A percentile compares a stretch with the other conserved stretches of the same genome.
Conservation (phyloP, 2,113 vertebrate genomes). For the Jacana jacana region DNA sequence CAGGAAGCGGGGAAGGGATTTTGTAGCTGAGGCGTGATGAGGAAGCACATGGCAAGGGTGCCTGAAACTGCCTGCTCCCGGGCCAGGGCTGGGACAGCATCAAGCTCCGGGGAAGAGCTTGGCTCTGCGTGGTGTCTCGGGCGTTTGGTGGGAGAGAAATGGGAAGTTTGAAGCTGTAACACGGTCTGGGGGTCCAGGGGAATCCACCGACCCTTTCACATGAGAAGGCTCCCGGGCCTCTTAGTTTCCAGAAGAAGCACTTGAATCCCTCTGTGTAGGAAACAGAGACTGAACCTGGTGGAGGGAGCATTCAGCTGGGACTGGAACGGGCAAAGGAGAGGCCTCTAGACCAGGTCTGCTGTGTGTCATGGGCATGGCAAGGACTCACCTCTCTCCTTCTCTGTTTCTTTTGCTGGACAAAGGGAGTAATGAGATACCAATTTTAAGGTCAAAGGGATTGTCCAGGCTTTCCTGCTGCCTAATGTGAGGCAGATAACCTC, state of each 20-base stretch:
- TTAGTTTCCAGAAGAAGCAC: not conserved
- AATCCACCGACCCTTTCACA: not conserved
- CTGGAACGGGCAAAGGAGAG: not conserved
- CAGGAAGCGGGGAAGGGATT: slow-evolving; percentile 21
- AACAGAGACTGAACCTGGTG: not conserved
- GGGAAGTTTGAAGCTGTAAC: not conserved
- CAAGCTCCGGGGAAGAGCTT: not conserved
- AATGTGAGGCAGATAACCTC: not conserved
- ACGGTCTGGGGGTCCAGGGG: not conserved
- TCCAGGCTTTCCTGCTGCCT: not conserved
- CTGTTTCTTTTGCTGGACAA: not conserved
- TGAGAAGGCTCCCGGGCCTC: not conserved
- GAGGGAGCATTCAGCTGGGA: not conserved
- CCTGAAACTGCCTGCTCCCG: not conserved
- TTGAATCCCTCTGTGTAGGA: not conserved
- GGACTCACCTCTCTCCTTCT: not conserved
- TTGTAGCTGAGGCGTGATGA: slow-evolving; percentile 3
- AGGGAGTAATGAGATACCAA: not conserved
- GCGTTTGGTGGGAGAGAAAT: not conserved
- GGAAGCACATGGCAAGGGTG: slow-evolving; percentile 10
- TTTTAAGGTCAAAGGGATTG: not conserved
- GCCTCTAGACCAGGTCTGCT: not conserved
- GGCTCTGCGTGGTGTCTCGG: not conserved
- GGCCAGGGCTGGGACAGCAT: not conserved
- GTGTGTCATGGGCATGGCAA: not conserved